phyloP scores from a whole-genome alignment of 2,888 invertebrate species.

The Agelastica alni region DNA sequence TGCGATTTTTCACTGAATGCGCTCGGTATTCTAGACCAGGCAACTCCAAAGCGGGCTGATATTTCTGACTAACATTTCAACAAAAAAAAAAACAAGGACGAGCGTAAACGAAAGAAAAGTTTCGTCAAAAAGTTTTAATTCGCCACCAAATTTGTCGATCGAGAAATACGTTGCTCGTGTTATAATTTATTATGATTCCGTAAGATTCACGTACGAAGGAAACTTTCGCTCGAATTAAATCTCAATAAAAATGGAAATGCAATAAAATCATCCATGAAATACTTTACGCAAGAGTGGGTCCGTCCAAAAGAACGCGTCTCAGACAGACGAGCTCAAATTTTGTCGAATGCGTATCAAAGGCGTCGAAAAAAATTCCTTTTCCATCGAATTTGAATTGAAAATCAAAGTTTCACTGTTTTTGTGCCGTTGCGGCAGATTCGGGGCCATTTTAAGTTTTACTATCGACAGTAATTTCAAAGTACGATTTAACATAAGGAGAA shows the following conservation, averaged over 20 bases:
- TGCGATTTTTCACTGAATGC: conserved; percentile 1
- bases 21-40: neutral
- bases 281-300: conserved; percentile 3
- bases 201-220: no score
- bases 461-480: no score
- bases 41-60: no score
- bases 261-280: conserved; percentile 15
- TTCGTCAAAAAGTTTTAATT: no score
- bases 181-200: no score
- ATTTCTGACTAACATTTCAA: no score
- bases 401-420: conserved; percentile 33
- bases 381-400: conserved; percentile 31
- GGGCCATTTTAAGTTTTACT: neutral
- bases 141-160: no score
- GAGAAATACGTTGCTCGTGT: no score
- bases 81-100: no score
- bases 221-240: conserved; percentile 15
- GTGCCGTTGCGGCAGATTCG: conserved; percentile 31
- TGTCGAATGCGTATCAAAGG: conserved; percentile 8
- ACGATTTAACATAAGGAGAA: no score
- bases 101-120: no score
- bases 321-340: conserved; percentile 8
- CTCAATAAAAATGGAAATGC: conserved; percentile 20
- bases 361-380: conserved; percentile 2
- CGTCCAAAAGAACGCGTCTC: conserved; percentile 5